Percentiles rank a stretch among this genome's conserved stretches.
phyloP scores from a whole-genome alignment of 2,113 vertebrate genomes.

The Propithecus coquereli region DNA sequence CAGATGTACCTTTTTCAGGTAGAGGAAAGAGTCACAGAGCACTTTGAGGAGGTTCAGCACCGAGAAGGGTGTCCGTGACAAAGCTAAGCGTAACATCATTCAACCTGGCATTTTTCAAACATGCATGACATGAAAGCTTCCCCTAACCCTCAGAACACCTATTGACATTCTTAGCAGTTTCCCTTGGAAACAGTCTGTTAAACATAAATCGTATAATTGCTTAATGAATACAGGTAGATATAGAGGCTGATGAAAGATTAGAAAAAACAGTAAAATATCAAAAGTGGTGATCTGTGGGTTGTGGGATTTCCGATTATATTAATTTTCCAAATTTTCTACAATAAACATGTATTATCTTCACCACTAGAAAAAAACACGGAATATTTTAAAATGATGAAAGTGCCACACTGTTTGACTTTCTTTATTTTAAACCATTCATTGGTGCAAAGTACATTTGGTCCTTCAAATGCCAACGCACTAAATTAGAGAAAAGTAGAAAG shows the following conservation, averaged over 20 bases:
- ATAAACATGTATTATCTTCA: not conserved
- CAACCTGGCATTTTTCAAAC: not conserved
- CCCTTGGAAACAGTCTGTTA: not conserved
- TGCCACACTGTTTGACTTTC: not conserved
- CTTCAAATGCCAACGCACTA: not conserved
- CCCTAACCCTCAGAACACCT: not conserved
- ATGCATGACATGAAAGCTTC: not conserved
- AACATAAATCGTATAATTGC: not conserved
- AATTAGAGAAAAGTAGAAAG: slow-evolving; percentile 1
- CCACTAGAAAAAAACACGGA: no score
- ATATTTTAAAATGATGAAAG: not conserved
- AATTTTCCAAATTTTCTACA: not conserved
- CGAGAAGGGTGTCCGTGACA: not conserved
- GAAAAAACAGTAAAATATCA: not conserved
- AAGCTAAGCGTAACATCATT: not conserved
- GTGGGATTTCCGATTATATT: not conserved
- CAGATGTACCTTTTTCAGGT: not conserved
- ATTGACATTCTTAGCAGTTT: not conserved
- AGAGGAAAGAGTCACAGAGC: not conserved
- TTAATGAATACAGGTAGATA: not conserved
- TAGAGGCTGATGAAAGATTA: not conserved
- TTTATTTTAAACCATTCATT: not conserved
- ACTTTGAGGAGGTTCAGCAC: not conserved
- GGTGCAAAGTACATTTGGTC: not conserved
- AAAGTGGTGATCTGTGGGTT: not conserved